Base-by-base conservation (phyloP, 2,888 invertebrate genomes). In the Congeria kusceri region DNA sequence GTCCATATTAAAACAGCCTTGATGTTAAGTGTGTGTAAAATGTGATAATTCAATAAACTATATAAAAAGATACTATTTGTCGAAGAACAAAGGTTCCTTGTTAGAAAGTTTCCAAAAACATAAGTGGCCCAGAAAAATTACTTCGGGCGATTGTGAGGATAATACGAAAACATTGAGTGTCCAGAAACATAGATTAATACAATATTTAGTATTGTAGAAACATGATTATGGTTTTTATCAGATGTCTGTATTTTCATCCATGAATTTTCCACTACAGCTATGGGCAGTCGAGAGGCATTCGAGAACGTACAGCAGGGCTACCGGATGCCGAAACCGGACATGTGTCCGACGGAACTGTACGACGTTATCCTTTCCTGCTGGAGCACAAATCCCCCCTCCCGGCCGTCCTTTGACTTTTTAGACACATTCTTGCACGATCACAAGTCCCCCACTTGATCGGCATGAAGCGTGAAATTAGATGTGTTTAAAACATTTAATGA, bases 391-490 rank as follows among this genome's bases (percentile, higher is more conserved):
- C 86, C 89, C 11, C 90, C 87, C 25, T 87, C 89, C 5, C 79
- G 91, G 28, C 91, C 91, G 15, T 88, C 90, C 18, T 91, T 91
- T 86, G 91, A 91, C 88, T 91, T 89, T 74, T 84, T 91, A 46
- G 89, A 91, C 80, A 91, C 90, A 25, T 91, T 91, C 79, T 81
- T 91, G 64, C 89, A 91, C 63, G 91, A 91, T 76, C 88, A 86
- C 80, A 86, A 86, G 39, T 61, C 77, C 7, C 78, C 87, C 47
- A 84, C 83, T 73, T 85, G 85, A 85, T 81, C 53, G 9, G 1
- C 1, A 11, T 9, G 39, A 15, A 39, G 39, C 39, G 39, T 39
- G 3, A 15, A 39, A 39, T 39, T 39, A 39, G 39, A 13, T 15
- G 39, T 11, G 3, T 39, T 39, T 39, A 5, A 5, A 39, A 39